Evolutionary conservation across 2,113 vertebrate genomes (phyloP), one percentile per base, ranked within the genome.

Genomic region (Oophaga pumilio): DNA sequence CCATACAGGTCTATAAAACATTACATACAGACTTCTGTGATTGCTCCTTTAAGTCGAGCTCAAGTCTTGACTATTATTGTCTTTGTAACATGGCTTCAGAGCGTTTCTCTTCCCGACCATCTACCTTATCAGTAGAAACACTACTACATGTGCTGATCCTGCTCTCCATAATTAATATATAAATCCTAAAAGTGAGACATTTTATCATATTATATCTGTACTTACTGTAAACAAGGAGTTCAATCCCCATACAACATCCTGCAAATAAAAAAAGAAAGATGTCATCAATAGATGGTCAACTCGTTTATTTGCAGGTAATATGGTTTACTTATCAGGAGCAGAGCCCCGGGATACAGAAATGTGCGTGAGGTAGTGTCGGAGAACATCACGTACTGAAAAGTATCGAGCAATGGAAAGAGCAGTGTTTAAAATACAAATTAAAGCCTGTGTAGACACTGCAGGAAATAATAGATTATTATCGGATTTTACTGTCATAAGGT

Each of bases 151-250:
- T 84, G 24, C 76, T 14, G 24, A 43, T 64, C 43, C 81, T 84
- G 59, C 10, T 68, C 26, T 60, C 71, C 6, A 6, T 78, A 76
- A 83, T 68, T 82, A 77, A 84, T 49, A 66, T 26, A 43, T 20
- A 84, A 20, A 84, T 84, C 56, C 53, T 22, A 76, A 20, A 15
- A 64, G 22, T 6, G 4, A n/a, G 33, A 82, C 80, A 53, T 62
- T 56, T 88, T 43, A 43, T 43, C 5, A 76, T 13, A 0, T 84
- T 20, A 86, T 28, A 80, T 0, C 28, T 89, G 89, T 93, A 97
- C 97, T 99, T 96, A 99, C 98, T 87, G 98, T 99, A 94, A 99
- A 99, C 92, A 99, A 96, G 13, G 97, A 98, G 93, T 98, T 99
- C 91, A 99, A 93, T 89, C 98, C 98, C 98, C 98, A 99, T 74